Conservation (phyloP, 2,113 vertebrate genomes). For the Myocastor coypus region DNA sequence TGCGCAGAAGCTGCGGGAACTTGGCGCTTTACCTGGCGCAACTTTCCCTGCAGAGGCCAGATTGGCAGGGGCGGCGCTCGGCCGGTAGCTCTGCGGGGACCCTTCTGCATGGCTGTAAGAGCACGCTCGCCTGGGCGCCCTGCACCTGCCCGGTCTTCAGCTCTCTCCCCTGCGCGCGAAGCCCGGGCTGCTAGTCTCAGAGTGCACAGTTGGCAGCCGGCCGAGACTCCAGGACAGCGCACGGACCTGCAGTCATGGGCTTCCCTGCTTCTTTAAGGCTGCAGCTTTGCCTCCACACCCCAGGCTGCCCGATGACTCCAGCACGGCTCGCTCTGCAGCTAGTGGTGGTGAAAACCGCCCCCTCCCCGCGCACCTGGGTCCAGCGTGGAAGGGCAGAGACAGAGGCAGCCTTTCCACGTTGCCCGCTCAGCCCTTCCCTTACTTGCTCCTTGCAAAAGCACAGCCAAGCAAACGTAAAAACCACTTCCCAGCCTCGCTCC, state of each 20-base stretch:
- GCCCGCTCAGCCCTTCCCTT: not conserved
- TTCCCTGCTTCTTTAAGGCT: not conserved
- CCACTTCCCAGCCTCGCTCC: not conserved
- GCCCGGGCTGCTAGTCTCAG: not conserved
- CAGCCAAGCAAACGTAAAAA: conserved; percentile 22
- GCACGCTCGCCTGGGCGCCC: not conserved
- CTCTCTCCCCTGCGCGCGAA: not conserved
- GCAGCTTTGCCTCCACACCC: not conserved
- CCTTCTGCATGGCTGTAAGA: not conserved
- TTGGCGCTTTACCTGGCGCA: not conserved
- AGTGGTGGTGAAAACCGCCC: not conserved
- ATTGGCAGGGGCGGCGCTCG: not conserved
- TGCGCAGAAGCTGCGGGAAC: not conserved
- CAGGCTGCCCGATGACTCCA: not conserved
- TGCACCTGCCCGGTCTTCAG: not conserved
- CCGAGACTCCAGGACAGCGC: not conserved
- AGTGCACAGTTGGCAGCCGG: not conserved
- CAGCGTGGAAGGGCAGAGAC: not conserved
- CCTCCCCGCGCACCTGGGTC: not conserved
- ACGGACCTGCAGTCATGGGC: not conserved
- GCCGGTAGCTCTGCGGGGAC: not conserved
- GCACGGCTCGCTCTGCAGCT: not conserved
- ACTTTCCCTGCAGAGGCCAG: not conserved
- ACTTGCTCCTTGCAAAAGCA: conserved; percentile 2
- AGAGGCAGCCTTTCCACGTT: not conserved